A percentile compares a stretch with the other conserved stretches of the same genome.
Conservation (phyloP, 2,113 vertebrate species). For the Neodontobutis hainanensis region DNA sequence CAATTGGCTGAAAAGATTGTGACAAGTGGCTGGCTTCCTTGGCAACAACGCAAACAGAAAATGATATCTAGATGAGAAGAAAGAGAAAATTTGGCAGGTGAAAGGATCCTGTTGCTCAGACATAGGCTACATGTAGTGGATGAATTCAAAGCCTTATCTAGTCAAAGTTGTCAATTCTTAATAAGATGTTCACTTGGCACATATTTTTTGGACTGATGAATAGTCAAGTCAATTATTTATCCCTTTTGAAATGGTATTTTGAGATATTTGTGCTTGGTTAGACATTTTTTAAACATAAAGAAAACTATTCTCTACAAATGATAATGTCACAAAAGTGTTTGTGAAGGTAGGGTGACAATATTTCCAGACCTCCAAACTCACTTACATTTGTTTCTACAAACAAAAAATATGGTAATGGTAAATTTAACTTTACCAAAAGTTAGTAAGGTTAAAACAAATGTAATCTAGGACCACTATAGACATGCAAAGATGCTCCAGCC, state of each 20-base stretch:
- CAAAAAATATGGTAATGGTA: no score
- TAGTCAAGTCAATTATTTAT: slow-evolving; percentile 37
- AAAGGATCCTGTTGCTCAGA: slow-evolving; percentile 12
- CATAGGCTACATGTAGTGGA: slow-evolving; percentile 16
- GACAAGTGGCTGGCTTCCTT: neutral
- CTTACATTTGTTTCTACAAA: no score
- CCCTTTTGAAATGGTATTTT: slow-evolving; percentile 39
- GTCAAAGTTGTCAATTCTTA: slow-evolving; percentile 29
- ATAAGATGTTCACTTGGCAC: slow-evolving; percentile 45
- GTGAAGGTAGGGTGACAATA: no score
- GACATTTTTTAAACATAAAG: slow-evolving; percentile 20
- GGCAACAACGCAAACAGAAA: slow-evolving; percentile 4
- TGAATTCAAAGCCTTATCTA: slow-evolving; percentile 29
- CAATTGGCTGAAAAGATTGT: neutral
- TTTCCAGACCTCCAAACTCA: no score
- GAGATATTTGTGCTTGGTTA: slow-evolving; percentile 2
- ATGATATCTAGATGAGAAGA: slow-evolving; percentile 28
- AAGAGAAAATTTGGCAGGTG: slow-evolving; percentile 34
- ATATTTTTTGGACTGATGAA: slow-evolving; percentile 29
- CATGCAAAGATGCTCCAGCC: no score
- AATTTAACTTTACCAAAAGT: no score
- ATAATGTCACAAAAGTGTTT: neutral
- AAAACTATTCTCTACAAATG: neutral
- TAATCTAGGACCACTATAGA: no score
- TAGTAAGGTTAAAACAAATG: no score